Evolutionary conservation across 1,140 invertebrate species (phyloP), one percentile per base, ranked within the genome.

Genomic region (Helicorthomorpha holstii): DNA sequence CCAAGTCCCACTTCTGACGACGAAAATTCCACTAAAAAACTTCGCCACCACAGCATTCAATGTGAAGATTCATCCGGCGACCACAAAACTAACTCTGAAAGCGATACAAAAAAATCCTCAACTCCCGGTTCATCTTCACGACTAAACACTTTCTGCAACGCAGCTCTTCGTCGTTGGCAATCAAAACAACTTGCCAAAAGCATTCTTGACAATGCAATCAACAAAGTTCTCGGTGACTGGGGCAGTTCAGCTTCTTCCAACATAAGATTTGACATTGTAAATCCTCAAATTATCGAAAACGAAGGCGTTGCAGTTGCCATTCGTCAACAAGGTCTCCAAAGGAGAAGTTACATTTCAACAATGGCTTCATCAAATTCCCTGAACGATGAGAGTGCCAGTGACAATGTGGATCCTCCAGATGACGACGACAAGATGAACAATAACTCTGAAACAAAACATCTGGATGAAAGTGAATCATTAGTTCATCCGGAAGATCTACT

Each of bases 151-250:
- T n/a, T n/a, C n/a, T n/a, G n/a, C n/a, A n/a, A n/a, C n/a, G n/a
- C 29, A 7, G 16, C 44, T 16, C 22, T 72, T 0, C 61, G 56
- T 2, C 66, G 71, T 60, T 83, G 80, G 80, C 80, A 83, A 60
- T 74, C 74, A 16, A 74, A 73, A 67, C 80, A 82, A 68, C 70
- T 80, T 53, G 76, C 75, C 1, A 78, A 77, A 65, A 76, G 78
- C 48, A 78, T 75, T 64, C 70, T 82, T 29, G 80, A 83, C 57
- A 83, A 83, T 64, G 76, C 75, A 19, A 79, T 82, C 52, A 83
- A 83, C 57, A 70, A 70, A 57, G 73, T 81, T 22, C 59, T 82
- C 43, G 80, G 81, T 60, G 73, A 72, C 38, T 78, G 75, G 69
- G 71, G 73, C 48, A 61, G 73, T 25, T 66, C 64, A 44, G 72